Percentiles rank a stretch among this genome's conserved stretches.
phyloP scores from a whole-genome alignment of 2,888 invertebrate genomes.

The Brassicogethes aeneus region DNA sequence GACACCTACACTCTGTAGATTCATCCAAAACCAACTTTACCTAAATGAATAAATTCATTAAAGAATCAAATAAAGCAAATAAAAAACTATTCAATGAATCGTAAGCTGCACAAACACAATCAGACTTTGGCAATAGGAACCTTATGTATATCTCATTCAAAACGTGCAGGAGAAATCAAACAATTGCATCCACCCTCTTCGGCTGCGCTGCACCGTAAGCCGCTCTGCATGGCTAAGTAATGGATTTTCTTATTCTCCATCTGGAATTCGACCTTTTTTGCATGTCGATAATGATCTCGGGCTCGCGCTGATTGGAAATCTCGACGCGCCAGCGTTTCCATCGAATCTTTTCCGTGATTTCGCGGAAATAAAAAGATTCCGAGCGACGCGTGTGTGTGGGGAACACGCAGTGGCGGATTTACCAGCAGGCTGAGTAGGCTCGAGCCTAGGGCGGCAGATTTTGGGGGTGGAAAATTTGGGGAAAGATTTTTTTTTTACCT shows the following conservation, averaged over 20 bases:
- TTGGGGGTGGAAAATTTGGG: too few relatives aligned
- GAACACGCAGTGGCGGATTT: slow-evolving; percentile 14
- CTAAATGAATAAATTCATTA: too few relatives aligned
- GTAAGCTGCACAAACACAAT: too few relatives aligned
- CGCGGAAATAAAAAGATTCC: slow-evolving; percentile 21
- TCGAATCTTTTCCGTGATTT: slow-evolving; percentile 25
- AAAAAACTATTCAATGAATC: too few relatives aligned
- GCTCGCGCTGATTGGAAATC: background rate
- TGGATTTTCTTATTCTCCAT: background rate
- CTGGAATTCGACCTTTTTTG: slow-evolving; percentile 1
- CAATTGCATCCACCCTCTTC: too few relatives aligned
- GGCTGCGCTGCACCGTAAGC: background rate
- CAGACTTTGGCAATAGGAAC: too few relatives aligned
- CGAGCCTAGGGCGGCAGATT: too few relatives aligned
- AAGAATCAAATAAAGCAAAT: too few relatives aligned
- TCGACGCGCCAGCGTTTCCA: slow-evolving; percentile 19
- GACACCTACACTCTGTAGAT: too few relatives aligned
- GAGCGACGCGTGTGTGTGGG: slow-evolving; percentile 19
- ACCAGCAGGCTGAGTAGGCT: too few relatives aligned
- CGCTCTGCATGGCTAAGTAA: background rate
- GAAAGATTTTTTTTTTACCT: slow-evolving; percentile 31
- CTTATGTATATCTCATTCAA: background rate
- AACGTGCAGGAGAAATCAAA: background rate
- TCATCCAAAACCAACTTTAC: too few relatives aligned
- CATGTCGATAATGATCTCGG: background rate